phyloP scores from a whole-genome alignment of 2,113 vertebrate genomes.

The Rhinogobius similis region DNA sequence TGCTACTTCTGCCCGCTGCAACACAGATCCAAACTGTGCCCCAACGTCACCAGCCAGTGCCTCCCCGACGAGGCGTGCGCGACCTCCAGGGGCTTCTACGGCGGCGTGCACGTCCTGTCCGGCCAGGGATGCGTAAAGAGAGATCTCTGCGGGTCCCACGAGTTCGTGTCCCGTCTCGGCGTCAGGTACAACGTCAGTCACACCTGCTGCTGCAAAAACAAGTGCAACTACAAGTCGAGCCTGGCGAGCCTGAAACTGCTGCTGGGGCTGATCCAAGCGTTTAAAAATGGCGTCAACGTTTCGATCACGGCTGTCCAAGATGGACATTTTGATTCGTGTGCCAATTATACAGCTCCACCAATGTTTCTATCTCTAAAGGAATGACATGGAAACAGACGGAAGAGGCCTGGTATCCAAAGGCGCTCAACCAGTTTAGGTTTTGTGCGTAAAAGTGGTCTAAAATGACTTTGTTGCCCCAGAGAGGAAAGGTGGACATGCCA shows the following conservation, averaged over 20 bases:
- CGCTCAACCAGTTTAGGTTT: background rate
- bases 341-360: constrained; percentile 22
- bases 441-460: background rate
- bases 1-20: constrained; percentile 69
- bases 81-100: constrained; percentile 53
- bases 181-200: constrained; percentile 51
- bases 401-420: constrained; percentile 32
- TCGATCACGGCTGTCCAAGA: background rate
- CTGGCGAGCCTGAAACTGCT: constrained; percentile 27
- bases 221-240: constrained; percentile 44
- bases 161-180: constrained; percentile 24
- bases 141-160: constrained; percentile 49
- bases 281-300: background rate
- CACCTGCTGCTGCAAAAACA: constrained; percentile 66
- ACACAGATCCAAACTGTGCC: constrained; percentile 35
- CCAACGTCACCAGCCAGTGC: constrained; percentile 54
- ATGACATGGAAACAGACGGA: background rate
- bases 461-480: constrained; percentile 4
- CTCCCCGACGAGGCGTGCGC: constrained; percentile 51
- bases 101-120: constrained; percentile 53
- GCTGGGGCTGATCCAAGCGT: constrained; percentile 13
- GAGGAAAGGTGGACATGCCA: constrained; percentile 36
- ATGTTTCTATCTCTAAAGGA: background rate
- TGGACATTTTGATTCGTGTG: constrained; percentile 43
- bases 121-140: constrained; percentile 62